Base-by-base conservation (phyloP, 37 sponge, comb jelly and placozoan species). In the Halichondria panicea region DNA sequence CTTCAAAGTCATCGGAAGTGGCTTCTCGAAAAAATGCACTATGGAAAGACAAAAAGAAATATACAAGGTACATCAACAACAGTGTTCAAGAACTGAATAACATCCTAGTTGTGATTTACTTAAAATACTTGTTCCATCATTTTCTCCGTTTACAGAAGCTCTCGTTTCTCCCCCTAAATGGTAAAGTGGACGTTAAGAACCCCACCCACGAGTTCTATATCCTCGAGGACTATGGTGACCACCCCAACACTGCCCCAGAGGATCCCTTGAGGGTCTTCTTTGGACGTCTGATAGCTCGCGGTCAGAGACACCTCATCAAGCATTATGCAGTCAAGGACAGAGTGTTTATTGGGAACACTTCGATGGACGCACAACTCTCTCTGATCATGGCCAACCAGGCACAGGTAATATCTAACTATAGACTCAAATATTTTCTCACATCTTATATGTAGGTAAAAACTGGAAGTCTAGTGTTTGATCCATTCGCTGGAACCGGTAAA, bases 361-460 rank as follows among this genome's bases (percentile, higher is more conserved):
- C 99, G 37, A 94, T 97, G 95, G 93, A 92, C 45, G 85, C 99
- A 13, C 88, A 89, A 59, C 88, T 97, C 35, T 89, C 93, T 2
- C 75, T 97, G 35, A 75, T 97, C 24, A 97, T 94, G 95, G 99
- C 95, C 33, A 97, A 97, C 67, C 80, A 81, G 39, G 99, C 96
- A 1, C 72, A 78, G 82, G 98, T 92, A 65, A 43, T 31, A 2
- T n/a, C n/a, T n/a, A n/a, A n/a, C n/a, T n/a, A n/a, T n/a, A n/a
- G n/a, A n/a, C n/a, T n/a, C n/a, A n/a, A n/a, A 15, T 11, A 15
- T 48, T 11, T 18, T 11, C 15, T 11, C 13, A 18, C 42, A 72
- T 72, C 22, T 19, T 37, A n/a, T 37, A 30, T 42, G 39, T 59
- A 95, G 96, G 93, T 94, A 24, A 79, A 48, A 34, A 15, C 61